Base-by-base conservation (phyloP, 2,797 vertebrate species). In the Etheostoma nigrum region DNA sequence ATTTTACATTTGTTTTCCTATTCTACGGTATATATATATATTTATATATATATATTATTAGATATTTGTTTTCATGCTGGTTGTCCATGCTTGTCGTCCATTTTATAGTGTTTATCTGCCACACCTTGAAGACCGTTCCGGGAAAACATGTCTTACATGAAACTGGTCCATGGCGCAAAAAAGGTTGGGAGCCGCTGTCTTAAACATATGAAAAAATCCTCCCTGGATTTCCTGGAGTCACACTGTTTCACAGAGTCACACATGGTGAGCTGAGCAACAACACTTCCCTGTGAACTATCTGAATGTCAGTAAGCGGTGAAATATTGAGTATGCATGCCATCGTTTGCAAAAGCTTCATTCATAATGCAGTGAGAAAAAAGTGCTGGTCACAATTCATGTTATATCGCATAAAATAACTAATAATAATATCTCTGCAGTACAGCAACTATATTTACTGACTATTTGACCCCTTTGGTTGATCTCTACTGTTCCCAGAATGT, bases 341-440 rank as follows among this genome's bases (percentile, higher is more conserved):
- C 27, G 11, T 73, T 67, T 53, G 30, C 4, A 52, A 59, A 72
- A 62, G 66, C 62, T 66, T 81, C 27, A 71, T 83, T 81, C 65
- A 81, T 86, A 72, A 79, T 71, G 51, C 25, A 72, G 19, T 2
- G 13, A 57, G 60, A 21, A n/a, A 62, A 52, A 36, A 59, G 30
- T n/a, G 47, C 48, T 21, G 14, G 45, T 61, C 54, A 76, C 47
- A 49, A 4, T 59, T 58, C 1, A 16, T 36, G 15, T 48, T 66
- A 18, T 5, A 36, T 25, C 33, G 52, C 51, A 44, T 78, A 67
- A 58, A 61, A 76, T 15, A 47, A 33, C 6, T 15, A 23, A 42
- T 36, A 27, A 57, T 61, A 49, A 78, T 70, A 61, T 27, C 16
- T 51, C 21, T 64, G 49, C 25, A 48, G 36, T 8, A 12, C n/a